Base-by-base conservation (phyloP, 2,797 vertebrate genomes). In the Coendou prehensilis region DNA sequence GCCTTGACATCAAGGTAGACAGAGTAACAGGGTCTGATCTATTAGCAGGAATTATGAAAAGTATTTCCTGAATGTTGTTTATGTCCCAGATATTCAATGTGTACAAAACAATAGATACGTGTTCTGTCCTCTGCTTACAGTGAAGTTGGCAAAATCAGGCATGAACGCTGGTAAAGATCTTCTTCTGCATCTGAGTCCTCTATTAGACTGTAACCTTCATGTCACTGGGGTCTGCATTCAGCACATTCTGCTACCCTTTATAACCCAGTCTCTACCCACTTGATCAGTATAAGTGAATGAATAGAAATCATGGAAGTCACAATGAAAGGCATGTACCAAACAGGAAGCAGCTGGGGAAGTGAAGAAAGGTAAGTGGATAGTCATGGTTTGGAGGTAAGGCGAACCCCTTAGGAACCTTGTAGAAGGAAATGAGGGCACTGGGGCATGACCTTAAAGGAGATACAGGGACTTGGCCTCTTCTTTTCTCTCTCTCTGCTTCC, bases 31-130 rank as follows among this genome's bases (percentile, higher is more conserved):
- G 89, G 1, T 88, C 50, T 73, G 54, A 93, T 50, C 86, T 89
- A 81, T 63, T 71, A 52, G 52, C 23, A 91, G 9, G 41, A 91
- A 93, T 69, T 67, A 54, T 61, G 83, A 80, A 97, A 90, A 89
- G 9, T 23, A 33, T 84, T 85, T 95, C 52, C 41, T 67, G 28
- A 50, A 59, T 86, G 28, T 76, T 78, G 75, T 17, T 56, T 81
- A 37, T 71, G 15, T 88, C 30, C 59, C 54, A 82, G 15, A 17
- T 61, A 85, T 2, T 91, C 57, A 10, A 18, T 67, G 71, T 54
- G 41, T 47, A 79, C 6, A 59, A 89, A 92, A 82, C 14, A 78
- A 52, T 63, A 76, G 20, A 73, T 59, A 89, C 8, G 52, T 80
- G 18, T 83, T 89, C 88, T 86, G n/a, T 76, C 67, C n/a, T 73